phyloP scores from a whole-genome alignment of 2,888 invertebrate species.

The Mimumesa dahlbomi region DNA sequence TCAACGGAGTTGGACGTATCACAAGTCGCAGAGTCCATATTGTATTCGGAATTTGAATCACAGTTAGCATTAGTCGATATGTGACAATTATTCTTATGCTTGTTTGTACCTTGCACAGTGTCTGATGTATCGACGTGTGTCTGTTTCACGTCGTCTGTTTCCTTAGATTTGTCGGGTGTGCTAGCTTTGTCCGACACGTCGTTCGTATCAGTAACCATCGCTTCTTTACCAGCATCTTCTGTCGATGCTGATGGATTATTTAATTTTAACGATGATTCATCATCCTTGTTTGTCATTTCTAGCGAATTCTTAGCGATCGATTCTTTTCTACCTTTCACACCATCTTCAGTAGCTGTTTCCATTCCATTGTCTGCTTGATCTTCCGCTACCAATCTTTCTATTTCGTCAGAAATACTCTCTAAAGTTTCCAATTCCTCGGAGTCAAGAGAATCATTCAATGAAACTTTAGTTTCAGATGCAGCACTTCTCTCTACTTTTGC shows the following conservation, averaged over 20 bases:
- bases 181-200: not conserved
- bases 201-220: not conserved
- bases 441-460: conserved; percentile 9
- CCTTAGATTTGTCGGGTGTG: not conserved
- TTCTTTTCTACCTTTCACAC: not conserved
- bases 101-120: conserved; percentile 2
- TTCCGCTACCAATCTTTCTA: conserved; percentile 71
- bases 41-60: conserved; percentile 29
- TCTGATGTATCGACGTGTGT: not conserved
- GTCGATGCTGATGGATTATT: not conserved
- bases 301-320: not conserved
- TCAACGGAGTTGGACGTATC: conserved; percentile 15
- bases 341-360: conserved; percentile 4
- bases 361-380: conserved; percentile 8
- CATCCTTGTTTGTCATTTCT: not conserved
- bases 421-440: conserved; percentile 72
- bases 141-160: conserved; percentile 18
- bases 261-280: not conserved
- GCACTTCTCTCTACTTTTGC: not conserved
- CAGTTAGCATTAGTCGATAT: conserved; percentile 3
- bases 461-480: not conserved
- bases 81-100: conserved; percentile 15
- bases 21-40: conserved; percentile 8
- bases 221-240: not conserved
- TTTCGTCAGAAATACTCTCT: conserved; percentile 75